These are phyloP conservation scores for Leptopilina myrica DNA, from an alignment of 2,888 invertebrate species.

Conservation along the genomic window DNA sequence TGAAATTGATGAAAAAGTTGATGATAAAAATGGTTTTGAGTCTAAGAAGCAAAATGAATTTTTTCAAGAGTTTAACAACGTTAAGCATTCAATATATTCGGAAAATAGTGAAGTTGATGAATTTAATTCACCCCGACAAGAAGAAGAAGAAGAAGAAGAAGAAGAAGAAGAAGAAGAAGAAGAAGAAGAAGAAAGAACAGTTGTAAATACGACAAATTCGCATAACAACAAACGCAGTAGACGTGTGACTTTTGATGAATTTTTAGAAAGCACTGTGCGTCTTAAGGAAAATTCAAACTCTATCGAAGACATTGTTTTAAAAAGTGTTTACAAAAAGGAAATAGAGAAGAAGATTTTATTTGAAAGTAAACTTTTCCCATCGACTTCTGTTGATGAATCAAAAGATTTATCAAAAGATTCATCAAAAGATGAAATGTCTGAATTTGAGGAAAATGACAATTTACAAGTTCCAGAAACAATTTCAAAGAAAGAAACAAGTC, in stretches of 20 bases:
- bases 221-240: neutral
- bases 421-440: constrained; percentile 19
- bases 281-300: constrained; percentile 47
- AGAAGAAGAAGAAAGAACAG: neutral
- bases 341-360: constrained; percentile 32
- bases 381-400: constrained; percentile 3
- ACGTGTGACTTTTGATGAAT: constrained; percentile 64
- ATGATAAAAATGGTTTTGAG: neutral
- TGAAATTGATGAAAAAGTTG: neutral
- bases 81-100: neutral
- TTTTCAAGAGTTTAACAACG: neutral
- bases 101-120: neutral
- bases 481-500: neutral
- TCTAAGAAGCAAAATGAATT: neutral
- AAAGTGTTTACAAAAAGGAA: constrained; percentile 52
- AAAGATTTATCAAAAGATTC: no score
- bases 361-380: constrained; percentile 40
- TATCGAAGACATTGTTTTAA: constrained; percentile 61
- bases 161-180: neutral
- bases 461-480: neutral
- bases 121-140: neutral
- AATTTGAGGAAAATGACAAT: constrained; percentile 6
- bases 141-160: neutral
- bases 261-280: constrained; percentile 61
- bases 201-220: neutral